Percentiles rank a stretch among this genome's conserved stretches.
phyloP scores from a whole-genome alignment of 2,113 vertebrate species.

The Beaufortia kweichowensis region DNA sequence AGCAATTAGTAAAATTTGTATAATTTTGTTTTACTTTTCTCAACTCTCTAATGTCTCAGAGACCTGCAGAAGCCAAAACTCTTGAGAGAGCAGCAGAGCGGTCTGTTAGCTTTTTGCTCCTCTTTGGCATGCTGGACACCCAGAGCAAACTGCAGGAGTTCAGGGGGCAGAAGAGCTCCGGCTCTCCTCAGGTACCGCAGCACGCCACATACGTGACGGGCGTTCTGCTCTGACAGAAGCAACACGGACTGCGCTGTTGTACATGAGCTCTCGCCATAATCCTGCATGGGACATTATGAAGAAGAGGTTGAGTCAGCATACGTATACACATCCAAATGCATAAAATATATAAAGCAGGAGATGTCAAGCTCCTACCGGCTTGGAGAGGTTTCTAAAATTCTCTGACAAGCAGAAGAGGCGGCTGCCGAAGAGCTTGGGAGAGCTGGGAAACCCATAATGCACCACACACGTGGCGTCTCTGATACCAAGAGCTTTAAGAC shows the following conservation, averaged over 20 bases:
- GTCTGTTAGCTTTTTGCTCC: conserved; percentile 68
- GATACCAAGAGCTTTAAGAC: conserved; percentile 75
- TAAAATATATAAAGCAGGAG: not conserved
- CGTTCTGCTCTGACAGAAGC: conserved; percentile 80
- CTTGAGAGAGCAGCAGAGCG: conserved; percentile 84
- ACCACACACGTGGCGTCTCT: conserved; percentile 85
- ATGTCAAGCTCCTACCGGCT: conserved; percentile 71
- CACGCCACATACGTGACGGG: conserved; percentile 64
- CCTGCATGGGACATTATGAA: conserved; percentile 29
- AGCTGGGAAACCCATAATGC: conserved; percentile 85
- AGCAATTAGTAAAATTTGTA: no score
- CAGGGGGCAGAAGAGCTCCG: conserved; percentile 72
- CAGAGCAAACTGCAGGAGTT: conserved; percentile 73
- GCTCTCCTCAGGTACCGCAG: conserved; percentile 76
- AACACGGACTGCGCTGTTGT: conserved; percentile 75
- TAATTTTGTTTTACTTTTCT: no score
- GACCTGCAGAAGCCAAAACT: conserved; percentile 88
- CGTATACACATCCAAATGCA: no score
- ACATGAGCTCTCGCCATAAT: conserved; percentile 41
- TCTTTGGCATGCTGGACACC: conserved; percentile 74
- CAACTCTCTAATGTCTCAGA: no score
- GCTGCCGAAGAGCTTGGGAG: conserved; percentile 76
- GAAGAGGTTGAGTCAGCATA: no score
- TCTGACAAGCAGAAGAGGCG: conserved; percentile 81
- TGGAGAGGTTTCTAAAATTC: conserved; percentile 73